A percentile compares a stretch with the other conserved stretches of the same genome.
These are phyloP conservation scores for Laothoe populi DNA, from an alignment of 2,888 invertebrate genomes.

Conservation along the genomic window DNA sequence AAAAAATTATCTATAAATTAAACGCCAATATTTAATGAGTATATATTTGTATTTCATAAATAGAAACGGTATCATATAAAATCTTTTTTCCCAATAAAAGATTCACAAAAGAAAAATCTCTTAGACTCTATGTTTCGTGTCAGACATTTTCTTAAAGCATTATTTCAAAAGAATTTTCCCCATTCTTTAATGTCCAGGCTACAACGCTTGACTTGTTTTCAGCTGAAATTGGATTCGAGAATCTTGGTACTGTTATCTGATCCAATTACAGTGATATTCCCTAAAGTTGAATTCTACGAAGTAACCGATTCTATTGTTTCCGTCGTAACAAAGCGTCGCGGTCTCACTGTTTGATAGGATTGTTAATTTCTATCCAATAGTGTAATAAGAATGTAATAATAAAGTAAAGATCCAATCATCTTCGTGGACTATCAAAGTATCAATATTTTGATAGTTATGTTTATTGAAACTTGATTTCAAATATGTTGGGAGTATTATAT, in stretches of 20 bases:
- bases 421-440: not conserved
- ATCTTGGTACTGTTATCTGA: slow-evolving; percentile 28
- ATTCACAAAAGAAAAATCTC: slow-evolving; percentile 10
- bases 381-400: no score
- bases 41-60: not conserved
- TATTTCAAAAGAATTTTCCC: slow-evolving; percentile 47
- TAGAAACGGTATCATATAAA: no score
- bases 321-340: slow-evolving; percentile 21
- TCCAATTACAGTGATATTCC: slow-evolving; percentile 28
- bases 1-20: no score
- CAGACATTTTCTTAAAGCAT: slow-evolving; percentile 43
- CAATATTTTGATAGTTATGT: not conserved
- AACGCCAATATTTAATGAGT: not conserved
- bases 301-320: slow-evolving; percentile 27
- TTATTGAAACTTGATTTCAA: not conserved
- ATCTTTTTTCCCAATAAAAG: not conserved
- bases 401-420: slow-evolving; percentile 2
- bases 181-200: slow-evolving; percentile 47
- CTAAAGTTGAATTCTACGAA: slow-evolving; percentile 25
- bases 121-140: slow-evolving; percentile 23
- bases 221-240: slow-evolving; percentile 42
- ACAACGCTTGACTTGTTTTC: slow-evolving; percentile 42
- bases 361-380: slow-evolving; percentile 25
- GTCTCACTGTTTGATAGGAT: slow-evolving; percentile 24
- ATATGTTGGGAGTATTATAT: no score